A percentile compares a stretch with the other conserved stretches of the same genome.
phyloP scores from a whole-genome alignment of 2,888 invertebrate genomes.

The Noctuana brunneofusca region DNA sequence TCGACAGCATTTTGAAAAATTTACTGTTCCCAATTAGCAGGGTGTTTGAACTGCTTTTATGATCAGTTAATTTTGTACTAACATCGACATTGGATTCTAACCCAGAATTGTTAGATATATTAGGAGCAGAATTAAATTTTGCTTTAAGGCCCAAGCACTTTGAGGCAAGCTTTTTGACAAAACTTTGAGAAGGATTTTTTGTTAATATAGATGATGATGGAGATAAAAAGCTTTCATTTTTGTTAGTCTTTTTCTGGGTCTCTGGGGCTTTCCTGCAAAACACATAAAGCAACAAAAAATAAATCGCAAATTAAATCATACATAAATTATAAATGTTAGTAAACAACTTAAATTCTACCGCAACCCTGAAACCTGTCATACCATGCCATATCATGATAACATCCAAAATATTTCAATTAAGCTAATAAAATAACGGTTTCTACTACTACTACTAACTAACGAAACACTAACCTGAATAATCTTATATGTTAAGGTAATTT shows the following conservation, averaged over 20 bases:
- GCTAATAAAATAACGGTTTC: no score
- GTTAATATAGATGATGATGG: constrained; percentile 75
- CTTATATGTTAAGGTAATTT: no score
- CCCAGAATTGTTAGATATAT: constrained; percentile 68
- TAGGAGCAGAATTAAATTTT: constrained; percentile 78
- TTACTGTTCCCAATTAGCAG: constrained; percentile 76
- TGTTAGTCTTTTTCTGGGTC: constrained; percentile 77
- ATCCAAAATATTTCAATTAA: no score
- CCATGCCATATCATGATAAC: no score
- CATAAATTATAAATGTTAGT: constrained; percentile 50
- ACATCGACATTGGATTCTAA: constrained; percentile 64
- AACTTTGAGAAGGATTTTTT: constrained; percentile 74
- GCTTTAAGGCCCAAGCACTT: constrained; percentile 80
- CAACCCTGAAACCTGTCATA: constrained; percentile 46
- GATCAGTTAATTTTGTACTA: constrained; percentile 59
- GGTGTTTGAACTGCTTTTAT: constrained; percentile 62
- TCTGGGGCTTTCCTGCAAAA: constrained; percentile 79
- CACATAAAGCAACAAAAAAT: constrained; percentile 72
- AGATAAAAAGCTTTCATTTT: constrained; percentile 69
- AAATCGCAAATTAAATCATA: constrained; percentile 38
- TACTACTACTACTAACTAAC: no score
- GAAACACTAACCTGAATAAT: no score
- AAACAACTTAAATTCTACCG: constrained; percentile 43
- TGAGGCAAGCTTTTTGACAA: constrained; percentile 80
- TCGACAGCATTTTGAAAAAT: constrained; percentile 74